Conservation (phyloP, 2,888 invertebrate species). For the Dasysyrphus albostriatus region DNA sequence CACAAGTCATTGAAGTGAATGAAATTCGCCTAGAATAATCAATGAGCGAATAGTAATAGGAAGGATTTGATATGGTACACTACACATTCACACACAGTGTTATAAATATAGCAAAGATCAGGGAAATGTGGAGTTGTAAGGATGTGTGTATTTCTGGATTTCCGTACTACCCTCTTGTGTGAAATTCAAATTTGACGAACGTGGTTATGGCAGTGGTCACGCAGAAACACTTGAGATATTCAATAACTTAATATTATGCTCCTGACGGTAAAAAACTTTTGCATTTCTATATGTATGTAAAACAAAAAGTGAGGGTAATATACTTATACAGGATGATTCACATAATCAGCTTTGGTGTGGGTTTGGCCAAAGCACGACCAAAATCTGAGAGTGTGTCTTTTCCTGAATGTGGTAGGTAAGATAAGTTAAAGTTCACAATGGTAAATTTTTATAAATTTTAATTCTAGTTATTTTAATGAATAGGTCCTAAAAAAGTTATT, state of each 20-base stretch:
- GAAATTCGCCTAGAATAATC: conserved; percentile 72
- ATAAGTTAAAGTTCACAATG: too few relatives aligned
- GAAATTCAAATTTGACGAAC: conserved; percentile 74
- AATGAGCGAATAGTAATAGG: conserved; percentile 57
- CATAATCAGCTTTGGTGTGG: too few relatives aligned
- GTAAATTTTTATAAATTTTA: too few relatives aligned
- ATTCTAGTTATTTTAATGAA: too few relatives aligned
- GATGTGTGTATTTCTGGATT: conserved; percentile 65
- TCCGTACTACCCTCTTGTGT: conserved; percentile 66
- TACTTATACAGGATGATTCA: too few relatives aligned
- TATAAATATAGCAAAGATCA: neutral
- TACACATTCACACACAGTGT: neutral
- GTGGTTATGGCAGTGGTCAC: conserved; percentile 65
- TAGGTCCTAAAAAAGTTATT: too few relatives aligned
- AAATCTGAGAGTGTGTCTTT: too few relatives aligned
- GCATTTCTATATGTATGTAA: neutral
- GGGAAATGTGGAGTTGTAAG: neutral
- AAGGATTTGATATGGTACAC: conserved; percentile 23
- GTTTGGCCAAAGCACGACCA: too few relatives aligned
- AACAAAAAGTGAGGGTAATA: neutral
- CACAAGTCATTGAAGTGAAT: conserved; percentile 67
- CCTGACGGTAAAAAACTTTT: neutral
- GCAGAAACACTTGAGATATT: conserved; percentile 72
- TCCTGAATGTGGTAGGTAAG: too few relatives aligned
- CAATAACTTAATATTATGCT: conserved; percentile 52